Evolutionary conservation across 2,113 vertebrate species (phyloP).

Genomic region (Romanogobio albipinnatus): DNA sequence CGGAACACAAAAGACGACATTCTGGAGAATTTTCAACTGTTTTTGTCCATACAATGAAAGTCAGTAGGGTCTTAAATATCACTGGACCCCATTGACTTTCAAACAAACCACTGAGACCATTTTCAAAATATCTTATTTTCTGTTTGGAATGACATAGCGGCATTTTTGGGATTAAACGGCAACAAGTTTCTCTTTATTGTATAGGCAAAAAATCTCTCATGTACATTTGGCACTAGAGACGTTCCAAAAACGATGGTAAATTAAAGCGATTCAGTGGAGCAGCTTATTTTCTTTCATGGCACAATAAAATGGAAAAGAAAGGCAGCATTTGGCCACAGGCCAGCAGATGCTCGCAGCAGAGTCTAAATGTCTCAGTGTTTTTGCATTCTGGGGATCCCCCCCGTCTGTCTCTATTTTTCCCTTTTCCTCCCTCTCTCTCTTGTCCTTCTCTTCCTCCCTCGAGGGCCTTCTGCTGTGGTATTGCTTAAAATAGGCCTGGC

Average conservation of each 20-base stretch:
- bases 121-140: no score
- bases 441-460: slow-evolving; percentile 54
- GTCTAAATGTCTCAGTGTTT: slow-evolving; percentile 47
- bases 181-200: no score
- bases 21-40: no score
- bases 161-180: no score
- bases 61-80: no score
- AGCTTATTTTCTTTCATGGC: slow-evolving; percentile 15
- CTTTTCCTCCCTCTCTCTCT: slow-evolving; percentile 36
- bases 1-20: no score
- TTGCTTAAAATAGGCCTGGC: slow-evolving; percentile 48
- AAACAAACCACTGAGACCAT: no score
- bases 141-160: no score
- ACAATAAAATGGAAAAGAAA: neutral
- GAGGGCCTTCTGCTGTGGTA: slow-evolving; percentile 48
- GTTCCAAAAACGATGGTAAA: neutral
- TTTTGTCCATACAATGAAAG: no score
- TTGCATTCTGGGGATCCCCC: slow-evolving; percentile 42
- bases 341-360: slow-evolving; percentile 38
- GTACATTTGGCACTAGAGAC: slow-evolving; percentile 2
- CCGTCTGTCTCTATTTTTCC: slow-evolving; percentile 5
- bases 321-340: slow-evolving; percentile 35
- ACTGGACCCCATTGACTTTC: no score
- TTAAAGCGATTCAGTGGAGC: slow-evolving; percentile 20
- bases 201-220: neutral